Evolutionary conservation across 37 sponge, comb jelly and placozoan species (phyloP).

Genomic region (Cliona cf. orientalis): DNA sequence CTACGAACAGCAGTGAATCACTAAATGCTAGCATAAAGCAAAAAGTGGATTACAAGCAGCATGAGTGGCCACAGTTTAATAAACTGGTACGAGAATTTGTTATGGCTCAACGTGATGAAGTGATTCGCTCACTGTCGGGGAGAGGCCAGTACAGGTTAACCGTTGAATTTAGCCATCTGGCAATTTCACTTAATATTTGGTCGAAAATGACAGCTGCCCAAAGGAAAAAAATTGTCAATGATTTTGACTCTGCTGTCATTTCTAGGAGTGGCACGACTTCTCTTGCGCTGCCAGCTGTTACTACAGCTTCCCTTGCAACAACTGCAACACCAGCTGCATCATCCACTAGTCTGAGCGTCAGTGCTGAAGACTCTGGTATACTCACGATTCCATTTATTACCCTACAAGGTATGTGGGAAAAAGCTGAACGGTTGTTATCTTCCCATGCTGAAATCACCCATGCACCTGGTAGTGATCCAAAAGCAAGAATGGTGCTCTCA

Average conservation of each 20-base stretch:
- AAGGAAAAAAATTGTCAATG: too few species aligned
- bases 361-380: background rate
- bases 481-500: slow-evolving; percentile 14
- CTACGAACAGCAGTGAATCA: slow-evolving; percentile 44
- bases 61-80: background rate
- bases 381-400: slow-evolving; percentile 3
- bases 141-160: slow-evolving; percentile 32
- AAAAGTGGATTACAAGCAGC: slow-evolving; percentile 40
- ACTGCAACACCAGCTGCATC: too few species aligned
- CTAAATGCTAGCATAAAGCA: slow-evolving; percentile 45
- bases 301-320: background rate
- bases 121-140: slow-evolving; percentile 49
- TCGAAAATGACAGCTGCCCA: background rate
- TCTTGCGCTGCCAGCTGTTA: background rate
- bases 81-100: background rate
- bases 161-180: background rate
- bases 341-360: background rate
- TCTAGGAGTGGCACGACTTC: background rate
- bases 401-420: slow-evolving; percentile 7
- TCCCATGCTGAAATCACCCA: background rate
- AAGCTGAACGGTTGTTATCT: slow-evolving; percentile 4
- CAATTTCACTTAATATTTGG: background rate
- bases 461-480: slow-evolving; percentile 19
- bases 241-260: background rate
- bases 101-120: slow-evolving; percentile 8